These are phyloP conservation scores for Oncopeltus fasciatus DNA, from an alignment of 1,140 invertebrate species.

Conservation along the genomic window DNA sequence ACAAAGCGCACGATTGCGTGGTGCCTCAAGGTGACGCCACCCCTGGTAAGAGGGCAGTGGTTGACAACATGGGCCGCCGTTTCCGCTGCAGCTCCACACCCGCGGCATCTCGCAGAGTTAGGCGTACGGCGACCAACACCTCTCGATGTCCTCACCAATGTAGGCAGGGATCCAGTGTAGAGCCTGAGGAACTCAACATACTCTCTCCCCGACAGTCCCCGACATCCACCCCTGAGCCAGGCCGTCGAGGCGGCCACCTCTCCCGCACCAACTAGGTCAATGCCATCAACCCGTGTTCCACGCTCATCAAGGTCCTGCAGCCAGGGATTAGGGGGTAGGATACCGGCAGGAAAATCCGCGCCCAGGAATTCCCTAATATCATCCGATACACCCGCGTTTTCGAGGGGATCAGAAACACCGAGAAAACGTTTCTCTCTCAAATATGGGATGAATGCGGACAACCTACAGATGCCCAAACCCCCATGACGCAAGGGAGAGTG, in stretches of 20 bases:
- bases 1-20: not conserved
- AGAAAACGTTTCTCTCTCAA: not conserved
- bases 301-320: not conserved
- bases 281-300: not conserved
- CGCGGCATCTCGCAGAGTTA: not conserved
- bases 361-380: not conserved
- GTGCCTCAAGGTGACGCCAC: not conserved
- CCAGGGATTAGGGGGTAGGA: not conserved
- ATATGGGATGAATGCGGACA: not conserved
- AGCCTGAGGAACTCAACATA: not conserved
- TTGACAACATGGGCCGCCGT: not conserved
- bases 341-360: not conserved
- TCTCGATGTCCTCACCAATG: not conserved
- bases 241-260: not conserved
- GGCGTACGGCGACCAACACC: not conserved
- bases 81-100: not conserved
- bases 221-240: not conserved
- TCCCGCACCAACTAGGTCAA: not conserved
- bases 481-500: too few species aligned
- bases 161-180: not conserved
- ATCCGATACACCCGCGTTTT: not conserved
- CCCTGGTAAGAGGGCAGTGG: not conserved
- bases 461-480: not conserved
- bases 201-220: not conserved
- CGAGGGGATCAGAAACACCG: not conserved